Conservation (phyloP, 2,888 invertebrate genomes). For the Morpho achilles region DNA sequence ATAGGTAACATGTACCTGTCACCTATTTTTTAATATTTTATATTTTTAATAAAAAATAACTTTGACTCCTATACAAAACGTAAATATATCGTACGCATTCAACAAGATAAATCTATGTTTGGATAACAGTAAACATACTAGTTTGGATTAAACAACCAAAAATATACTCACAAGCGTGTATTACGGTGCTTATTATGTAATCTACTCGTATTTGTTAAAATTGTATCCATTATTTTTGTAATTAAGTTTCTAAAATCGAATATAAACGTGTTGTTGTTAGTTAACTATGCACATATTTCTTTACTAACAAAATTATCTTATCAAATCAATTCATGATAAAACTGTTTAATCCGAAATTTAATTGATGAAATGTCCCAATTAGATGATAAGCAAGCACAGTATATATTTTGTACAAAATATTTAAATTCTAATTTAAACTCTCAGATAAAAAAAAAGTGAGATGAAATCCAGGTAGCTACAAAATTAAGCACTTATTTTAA, state of each 20-base stretch:
- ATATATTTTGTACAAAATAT: too few species aligned
- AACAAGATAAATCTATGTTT: too few species aligned
- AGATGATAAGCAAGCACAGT: slow-evolving; percentile 1
- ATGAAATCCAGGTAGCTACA: too few species aligned
- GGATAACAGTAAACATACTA: too few species aligned
- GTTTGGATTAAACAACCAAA: too few species aligned
- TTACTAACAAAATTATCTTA: slow-evolving; percentile 14
- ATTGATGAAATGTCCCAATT: slow-evolving; percentile 6
- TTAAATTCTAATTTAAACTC: too few species aligned
- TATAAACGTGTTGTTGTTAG: background rate
- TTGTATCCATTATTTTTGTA: slow-evolving; percentile 13
- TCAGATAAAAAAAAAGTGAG: too few species aligned
- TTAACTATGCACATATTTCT: background rate
- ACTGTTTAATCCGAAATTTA: slow-evolving; percentile 21
- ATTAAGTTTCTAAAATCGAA: background rate
- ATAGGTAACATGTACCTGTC: background rate
- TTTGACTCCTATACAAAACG: background rate
- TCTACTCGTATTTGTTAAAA: slow-evolving; percentile 10
- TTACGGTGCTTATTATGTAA: slow-evolving; percentile 5
- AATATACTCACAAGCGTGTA: slow-evolving; percentile 14
- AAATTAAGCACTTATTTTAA: too few species aligned
- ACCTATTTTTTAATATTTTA: too few species aligned
- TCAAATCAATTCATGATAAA: slow-evolving; percentile 23
- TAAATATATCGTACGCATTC: too few species aligned
- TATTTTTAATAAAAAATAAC: background rate